Percentiles rank a stretch among this genome's conserved stretches.
Conservation (phyloP, 1,140 invertebrate species). For the Listronotus bonariensis region DNA sequence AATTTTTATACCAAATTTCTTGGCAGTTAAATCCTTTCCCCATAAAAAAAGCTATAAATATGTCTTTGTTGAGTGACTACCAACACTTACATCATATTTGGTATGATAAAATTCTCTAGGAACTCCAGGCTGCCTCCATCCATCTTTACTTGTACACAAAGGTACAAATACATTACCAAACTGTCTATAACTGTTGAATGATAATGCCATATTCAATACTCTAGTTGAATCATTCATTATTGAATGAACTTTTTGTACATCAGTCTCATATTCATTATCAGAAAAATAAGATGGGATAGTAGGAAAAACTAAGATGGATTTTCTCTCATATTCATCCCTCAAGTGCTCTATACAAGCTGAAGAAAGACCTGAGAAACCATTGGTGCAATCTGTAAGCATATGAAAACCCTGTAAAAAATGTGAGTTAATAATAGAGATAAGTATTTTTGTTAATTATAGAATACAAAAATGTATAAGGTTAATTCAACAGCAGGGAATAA, state of each 20-base stretch:
- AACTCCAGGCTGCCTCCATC: constrained; percentile 67
- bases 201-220: constrained; percentile 69
- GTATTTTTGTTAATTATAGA: no score
- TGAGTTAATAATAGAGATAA: neutral
- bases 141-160: constrained; percentile 67
- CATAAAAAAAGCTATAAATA: no score
- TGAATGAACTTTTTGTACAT: constrained; percentile 59
- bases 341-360: constrained; percentile 72
- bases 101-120: constrained; percentile 65
- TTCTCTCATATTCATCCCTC: constrained; percentile 77
- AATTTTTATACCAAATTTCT: no score
- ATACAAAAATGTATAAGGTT: no score
- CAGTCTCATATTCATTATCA: constrained; percentile 57
- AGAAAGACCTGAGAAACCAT: constrained; percentile 80
- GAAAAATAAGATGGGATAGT: constrained; percentile 62
- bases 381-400: constrained; percentile 74
- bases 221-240: constrained; percentile 64
- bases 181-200: constrained; percentile 66
- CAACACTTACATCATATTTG: constrained; percentile 62
- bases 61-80: no score
- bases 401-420: constrained; percentile 71
- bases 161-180: constrained; percentile 71
- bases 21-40: no score
- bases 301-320: constrained; percentile 72
- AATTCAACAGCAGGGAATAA: no score